These are phyloP conservation scores for Emesis castigata DNA, from an alignment of 2,888 invertebrate species.

Conservation along the genomic window DNA sequence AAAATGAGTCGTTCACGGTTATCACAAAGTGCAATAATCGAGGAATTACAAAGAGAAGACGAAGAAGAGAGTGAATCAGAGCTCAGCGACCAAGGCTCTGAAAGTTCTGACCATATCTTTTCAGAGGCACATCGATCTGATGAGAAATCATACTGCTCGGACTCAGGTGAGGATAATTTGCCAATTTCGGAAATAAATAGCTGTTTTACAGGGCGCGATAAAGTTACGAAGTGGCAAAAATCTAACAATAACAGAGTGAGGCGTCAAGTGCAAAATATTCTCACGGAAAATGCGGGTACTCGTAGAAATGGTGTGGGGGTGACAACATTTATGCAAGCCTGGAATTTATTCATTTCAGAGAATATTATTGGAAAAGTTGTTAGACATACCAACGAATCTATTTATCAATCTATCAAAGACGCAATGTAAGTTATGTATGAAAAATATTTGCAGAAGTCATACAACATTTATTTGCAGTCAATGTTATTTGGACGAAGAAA, in stretches of 20 bases:
- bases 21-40: conserved; percentile 45
- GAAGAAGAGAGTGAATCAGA: conserved; percentile 63
- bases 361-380: too few species aligned
- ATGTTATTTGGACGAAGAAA: background rate
- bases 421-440: too few species aligned
- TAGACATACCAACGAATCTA: conserved; percentile 22
- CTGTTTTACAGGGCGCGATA: conserved; percentile 56
- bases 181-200: conserved; percentile 53
- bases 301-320: too few species aligned
- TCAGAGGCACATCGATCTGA: background rate
- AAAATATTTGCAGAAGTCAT: too few species aligned
- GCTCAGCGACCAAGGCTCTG: conserved; percentile 60
- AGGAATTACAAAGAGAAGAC: conserved; percentile 52
- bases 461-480: conserved; percentile 15
- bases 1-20: conserved; percentile 39
- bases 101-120: conserved; percentile 45
- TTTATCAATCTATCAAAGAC: too few species aligned
- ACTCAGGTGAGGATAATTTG: conserved; percentile 55
- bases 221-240: conserved; percentile 9
- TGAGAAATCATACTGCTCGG: conserved; percentile 59
- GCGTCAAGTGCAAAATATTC: conserved; percentile 45
- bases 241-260: conserved; percentile 27
- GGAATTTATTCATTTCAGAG: too few species aligned
- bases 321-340: too few species aligned
- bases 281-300: background rate